Percentiles rank a stretch among this genome's conserved stretches.
phyloP scores from a whole-genome alignment of 1,140 invertebrate species.

The Lucilia sericata region DNA sequence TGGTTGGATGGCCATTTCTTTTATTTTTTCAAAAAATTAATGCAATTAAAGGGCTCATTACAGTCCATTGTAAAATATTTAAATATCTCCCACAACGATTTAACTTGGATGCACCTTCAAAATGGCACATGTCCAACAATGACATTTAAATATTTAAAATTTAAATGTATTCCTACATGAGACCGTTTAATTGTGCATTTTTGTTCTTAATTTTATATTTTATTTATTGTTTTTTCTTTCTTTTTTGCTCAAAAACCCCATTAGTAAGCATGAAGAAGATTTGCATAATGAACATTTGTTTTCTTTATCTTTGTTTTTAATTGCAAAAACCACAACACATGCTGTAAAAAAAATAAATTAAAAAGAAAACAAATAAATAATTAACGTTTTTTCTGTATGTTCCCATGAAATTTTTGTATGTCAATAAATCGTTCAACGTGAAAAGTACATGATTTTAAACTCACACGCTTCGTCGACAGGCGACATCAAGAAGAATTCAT shows the following conservation, averaged over 20 bases:
- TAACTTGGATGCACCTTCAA: neutral
- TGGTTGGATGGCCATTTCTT: too few relatives aligned
- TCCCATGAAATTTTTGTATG: neutral
- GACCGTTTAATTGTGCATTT: neutral
- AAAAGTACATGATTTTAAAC: neutral
- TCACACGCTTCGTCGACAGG: too few relatives aligned
- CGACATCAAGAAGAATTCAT: too few relatives aligned
- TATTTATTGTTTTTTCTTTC: neutral
- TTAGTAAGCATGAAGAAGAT: neutral
- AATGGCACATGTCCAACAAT: conserved; percentile 6
- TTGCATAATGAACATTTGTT: conserved; percentile 15
- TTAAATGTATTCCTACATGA: neutral
- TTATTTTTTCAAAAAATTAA: too few relatives aligned
- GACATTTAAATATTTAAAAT: neutral
- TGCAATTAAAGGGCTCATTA: neutral
- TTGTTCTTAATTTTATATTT: neutral
- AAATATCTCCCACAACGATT: neutral
- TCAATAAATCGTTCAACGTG: conserved; percentile 7
- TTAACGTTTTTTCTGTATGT: neutral
- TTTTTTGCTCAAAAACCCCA: neutral
- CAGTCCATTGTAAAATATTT: neutral
- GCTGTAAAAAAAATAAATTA: neutral
- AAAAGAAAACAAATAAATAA: neutral
- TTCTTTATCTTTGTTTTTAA: neutral
- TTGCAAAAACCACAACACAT: neutral